phyloP scores from a whole-genome alignment of 2,888 invertebrate species.

The Nephrotoma guestfalica region DNA sequence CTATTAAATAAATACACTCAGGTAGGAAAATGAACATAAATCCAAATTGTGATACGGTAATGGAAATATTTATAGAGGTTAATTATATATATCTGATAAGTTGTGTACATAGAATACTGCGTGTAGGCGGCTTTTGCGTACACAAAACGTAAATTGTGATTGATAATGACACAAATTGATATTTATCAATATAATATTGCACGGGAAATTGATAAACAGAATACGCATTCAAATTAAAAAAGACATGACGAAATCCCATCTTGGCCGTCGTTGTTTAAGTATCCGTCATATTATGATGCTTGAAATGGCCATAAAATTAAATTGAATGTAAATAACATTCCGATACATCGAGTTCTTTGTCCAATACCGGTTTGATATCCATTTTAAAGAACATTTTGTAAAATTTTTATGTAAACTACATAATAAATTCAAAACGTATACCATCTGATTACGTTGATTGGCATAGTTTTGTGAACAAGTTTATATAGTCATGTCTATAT shows the following conservation, averaged over 20 bases:
- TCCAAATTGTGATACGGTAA: background rate
- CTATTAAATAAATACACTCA: background rate
- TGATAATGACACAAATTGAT: background rate
- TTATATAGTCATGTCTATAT: background rate
- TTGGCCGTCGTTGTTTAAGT: background rate
- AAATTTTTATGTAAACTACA: background rate
- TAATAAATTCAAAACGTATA: background rate
- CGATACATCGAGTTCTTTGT: no score
- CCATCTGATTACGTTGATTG: background rate
- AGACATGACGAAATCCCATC: background rate
- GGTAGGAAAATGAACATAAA: background rate
- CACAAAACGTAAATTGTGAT: background rate
- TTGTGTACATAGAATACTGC: background rate
- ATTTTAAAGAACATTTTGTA: background rate
- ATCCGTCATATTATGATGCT: no score
- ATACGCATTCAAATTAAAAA: background rate
- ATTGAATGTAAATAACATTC: no score
- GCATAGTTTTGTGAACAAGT: background rate
- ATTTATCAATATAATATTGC: background rate
- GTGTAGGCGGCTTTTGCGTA: background rate
- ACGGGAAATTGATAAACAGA: background rate
- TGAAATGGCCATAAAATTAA: no score
- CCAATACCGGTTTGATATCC: background rate
- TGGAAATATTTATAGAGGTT: background rate
- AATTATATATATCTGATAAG: background rate